Evolutionary conservation across 2,797 vertebrate species (phyloP).

Genomic region (Monodelphis domestica): DNA sequence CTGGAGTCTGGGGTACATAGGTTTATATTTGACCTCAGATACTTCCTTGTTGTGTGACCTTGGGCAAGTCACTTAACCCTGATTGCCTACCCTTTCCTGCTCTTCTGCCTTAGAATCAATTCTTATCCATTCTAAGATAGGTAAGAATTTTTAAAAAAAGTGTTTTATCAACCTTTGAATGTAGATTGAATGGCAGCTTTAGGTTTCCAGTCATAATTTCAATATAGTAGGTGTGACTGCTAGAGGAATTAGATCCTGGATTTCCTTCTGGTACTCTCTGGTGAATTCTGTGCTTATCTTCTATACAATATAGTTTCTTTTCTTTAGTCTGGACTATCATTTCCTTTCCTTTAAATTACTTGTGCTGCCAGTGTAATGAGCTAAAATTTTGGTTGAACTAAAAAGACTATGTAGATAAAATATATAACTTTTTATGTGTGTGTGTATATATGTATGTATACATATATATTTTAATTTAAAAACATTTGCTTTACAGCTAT

Average conservation of each 20-base stretch:
- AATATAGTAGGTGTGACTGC: not conserved
- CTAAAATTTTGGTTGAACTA: constrained; percentile 3
- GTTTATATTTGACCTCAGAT: too few relatives aligned
- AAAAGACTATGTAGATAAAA: constrained; percentile 55
- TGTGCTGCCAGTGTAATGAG: not conserved
- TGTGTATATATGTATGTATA: constrained; percentile 29
- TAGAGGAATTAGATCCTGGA: constrained; percentile 6
- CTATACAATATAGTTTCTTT: constrained; percentile 21
- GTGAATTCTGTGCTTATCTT: constrained; percentile 36
- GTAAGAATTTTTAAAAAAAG: too few relatives aligned
- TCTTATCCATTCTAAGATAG: too few relatives aligned
- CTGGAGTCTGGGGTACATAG: too few relatives aligned
- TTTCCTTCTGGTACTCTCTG: constrained; percentile 13
- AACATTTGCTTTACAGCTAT: constrained; percentile 1
- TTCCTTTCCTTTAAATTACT: not conserved
- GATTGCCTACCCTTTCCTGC: too few relatives aligned
- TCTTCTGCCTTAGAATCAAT: too few relatives aligned
- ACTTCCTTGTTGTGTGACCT: too few relatives aligned
- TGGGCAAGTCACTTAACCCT: too few relatives aligned
- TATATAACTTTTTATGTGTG: constrained; percentile 9
- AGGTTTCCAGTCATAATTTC: constrained; percentile 15
- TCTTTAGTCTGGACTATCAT: constrained; percentile 52
- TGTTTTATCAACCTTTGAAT: constrained; percentile 12
- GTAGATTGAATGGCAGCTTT: constrained; percentile 10
- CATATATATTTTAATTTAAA: constrained; percentile 23